Evolutionary conservation across 2,113 vertebrate genomes (phyloP), one percentile per base, ranked within the genome.

Genomic region (Paradisaea rubra): DNA sequence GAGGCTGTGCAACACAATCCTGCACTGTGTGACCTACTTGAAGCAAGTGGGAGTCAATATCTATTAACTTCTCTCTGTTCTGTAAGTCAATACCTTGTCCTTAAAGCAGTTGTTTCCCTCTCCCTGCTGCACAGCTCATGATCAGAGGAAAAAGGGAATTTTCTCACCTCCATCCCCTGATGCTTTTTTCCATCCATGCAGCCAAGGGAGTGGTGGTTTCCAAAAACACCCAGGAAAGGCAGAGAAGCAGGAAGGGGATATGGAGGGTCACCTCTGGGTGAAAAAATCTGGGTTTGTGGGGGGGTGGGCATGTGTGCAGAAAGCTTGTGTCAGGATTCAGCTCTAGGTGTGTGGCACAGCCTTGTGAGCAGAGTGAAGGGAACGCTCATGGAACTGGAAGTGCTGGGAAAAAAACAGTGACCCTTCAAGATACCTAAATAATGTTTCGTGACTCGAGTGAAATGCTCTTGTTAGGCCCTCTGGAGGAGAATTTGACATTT

Each of bases 371-470:
- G 1, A 0, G 25, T 0, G 9, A 39, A 53, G 59, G 17, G 42
- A 33, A 31, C 0, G 0, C 0, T 2, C 10, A 1, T 2, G 3
- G 50, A 63, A n/a, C 37, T 0, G 0, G 79, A 80, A 84, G 54
- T 16, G 33, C 23, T n/a, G 59, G 37, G 31, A 0, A 35, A 76
- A 70, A 86, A 15, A 0, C 31, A 92, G n/a, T 56, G 50, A 72
- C 65, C 28, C 73, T 94, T 85, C 47, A 82, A 50, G 81, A 42
- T 63, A 54, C 74, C 86, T 74, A 80, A 94, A 89, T 47, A 80
- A 87, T 3, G 1, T 73, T 80, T 80, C 12, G 0, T 37, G 66
- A 28, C 71, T 86, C 68, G 16, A 80, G 79, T 74, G 89, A 88
- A 86, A 88, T 13, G 89, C 87, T 94, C 93, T 86, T 1, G 2